Evolutionary conservation across 1,140 invertebrate genomes (phyloP).

Genomic region (Drosophila carrolli): DNA sequence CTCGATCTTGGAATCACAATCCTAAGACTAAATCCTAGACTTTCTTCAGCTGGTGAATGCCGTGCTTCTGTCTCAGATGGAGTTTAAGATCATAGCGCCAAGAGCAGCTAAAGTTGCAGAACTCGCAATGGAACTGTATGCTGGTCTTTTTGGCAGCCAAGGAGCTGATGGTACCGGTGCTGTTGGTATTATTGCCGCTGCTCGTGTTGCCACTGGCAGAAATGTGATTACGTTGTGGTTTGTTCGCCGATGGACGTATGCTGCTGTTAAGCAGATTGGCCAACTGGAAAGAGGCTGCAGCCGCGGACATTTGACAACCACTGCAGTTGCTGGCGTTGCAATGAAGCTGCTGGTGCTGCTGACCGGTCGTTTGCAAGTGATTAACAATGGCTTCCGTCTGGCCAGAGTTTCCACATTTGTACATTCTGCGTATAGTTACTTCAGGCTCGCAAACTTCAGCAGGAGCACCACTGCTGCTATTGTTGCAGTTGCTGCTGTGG

Average conservation of each 20-base stretch:
- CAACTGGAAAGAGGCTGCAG: slow-evolving; percentile 79
- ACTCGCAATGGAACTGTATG: slow-evolving; percentile 78
- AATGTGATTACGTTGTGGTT: slow-evolving; percentile 33
- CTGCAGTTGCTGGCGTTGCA: slow-evolving; percentile 66
- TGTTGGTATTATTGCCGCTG: slow-evolving; percentile 31
- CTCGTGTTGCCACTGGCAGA: slow-evolving; percentile 7
- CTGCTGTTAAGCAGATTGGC: slow-evolving; percentile 64
- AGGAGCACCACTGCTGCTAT: slow-evolving; percentile 26
- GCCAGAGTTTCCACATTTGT: slow-evolving; percentile 66
- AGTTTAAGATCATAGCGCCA: slow-evolving; percentile 84
- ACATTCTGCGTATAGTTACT: slow-evolving; percentile 79
- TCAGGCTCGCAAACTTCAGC: slow-evolving; percentile 74
- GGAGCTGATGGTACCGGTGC: slow-evolving; percentile 8
- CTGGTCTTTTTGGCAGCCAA: slow-evolving; percentile 62
- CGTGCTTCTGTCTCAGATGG: slow-evolving; percentile 82
- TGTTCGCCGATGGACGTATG: slow-evolving; percentile 17
- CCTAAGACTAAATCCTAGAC: slow-evolving; percentile 47
- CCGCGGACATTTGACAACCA: slow-evolving; percentile 78
- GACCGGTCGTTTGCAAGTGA: slow-evolving; percentile 24
- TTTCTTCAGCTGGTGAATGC: slow-evolving; percentile 82
- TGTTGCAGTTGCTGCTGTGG: slow-evolving; percentile 13
- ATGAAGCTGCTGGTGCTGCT: slow-evolving; percentile 43
- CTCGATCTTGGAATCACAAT: slow-evolving; percentile 21
- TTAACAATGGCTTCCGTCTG: slow-evolving; percentile 28
- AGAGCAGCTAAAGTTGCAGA: slow-evolving; percentile 78